These are phyloP conservation scores for Lycophotia porphyrea DNA, from an alignment of 2,888 invertebrate genomes.

Conservation along the genomic window DNA sequence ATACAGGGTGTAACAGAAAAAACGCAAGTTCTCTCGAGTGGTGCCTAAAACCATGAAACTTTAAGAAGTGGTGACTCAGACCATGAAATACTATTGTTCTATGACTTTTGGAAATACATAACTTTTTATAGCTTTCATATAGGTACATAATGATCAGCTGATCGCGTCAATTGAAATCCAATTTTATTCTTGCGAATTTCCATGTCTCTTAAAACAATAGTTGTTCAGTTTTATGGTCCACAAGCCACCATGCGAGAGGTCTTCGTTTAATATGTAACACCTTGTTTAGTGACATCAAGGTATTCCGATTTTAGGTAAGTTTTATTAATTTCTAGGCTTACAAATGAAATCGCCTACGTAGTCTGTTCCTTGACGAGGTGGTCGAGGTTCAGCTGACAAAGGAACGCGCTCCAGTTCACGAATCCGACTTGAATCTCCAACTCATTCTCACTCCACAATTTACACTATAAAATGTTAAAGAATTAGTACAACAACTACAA, in stretches of 20 bases:
- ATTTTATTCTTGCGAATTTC: not conserved
- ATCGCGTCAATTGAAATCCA: too few species aligned
- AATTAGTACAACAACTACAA: not conserved
- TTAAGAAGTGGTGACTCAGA: too few species aligned
- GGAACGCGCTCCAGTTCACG: slow-evolving; percentile 87
- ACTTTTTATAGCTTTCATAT: too few species aligned
- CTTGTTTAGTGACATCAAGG: not conserved
- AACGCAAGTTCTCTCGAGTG: too few species aligned
- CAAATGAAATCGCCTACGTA: slow-evolving; percentile 21
- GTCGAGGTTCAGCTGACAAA: slow-evolving; percentile 86
- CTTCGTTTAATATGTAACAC: not conserved
- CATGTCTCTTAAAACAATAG: not conserved
- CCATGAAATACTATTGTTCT: too few species aligned
- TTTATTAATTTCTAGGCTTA: not conserved
- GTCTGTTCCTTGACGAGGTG: slow-evolving; percentile 84
- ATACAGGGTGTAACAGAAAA: too few species aligned
- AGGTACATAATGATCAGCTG: too few species aligned
- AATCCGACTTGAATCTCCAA: slow-evolving; percentile 79
- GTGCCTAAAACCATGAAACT: too few species aligned
- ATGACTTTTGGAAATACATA: too few species aligned
- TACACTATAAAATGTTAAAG: slow-evolving; percentile 76
- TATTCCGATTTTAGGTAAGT: not conserved
- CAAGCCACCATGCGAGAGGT: not conserved
- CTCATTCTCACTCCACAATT: slow-evolving; percentile 82
- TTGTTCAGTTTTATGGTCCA: not conserved